These are phyloP conservation scores for Parasteatoda lunata DNA, from an alignment of 2,888 invertebrate genomes.

Conservation along the genomic window DNA sequence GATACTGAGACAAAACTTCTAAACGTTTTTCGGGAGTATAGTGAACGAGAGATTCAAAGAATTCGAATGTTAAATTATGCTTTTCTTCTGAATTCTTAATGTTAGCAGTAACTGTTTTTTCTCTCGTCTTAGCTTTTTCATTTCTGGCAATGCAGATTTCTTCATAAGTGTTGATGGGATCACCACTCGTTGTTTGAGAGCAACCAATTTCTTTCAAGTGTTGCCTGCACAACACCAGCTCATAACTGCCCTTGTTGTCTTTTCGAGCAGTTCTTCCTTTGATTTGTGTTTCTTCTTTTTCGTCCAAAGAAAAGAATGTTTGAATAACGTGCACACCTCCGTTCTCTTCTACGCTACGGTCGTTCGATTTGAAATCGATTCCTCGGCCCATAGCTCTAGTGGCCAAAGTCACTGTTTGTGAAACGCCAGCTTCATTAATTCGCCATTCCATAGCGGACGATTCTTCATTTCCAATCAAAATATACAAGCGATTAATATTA, in stretches of 20 bases:
- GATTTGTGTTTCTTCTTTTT: background rate
- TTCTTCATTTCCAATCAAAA: background rate
- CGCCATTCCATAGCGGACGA: background rate
- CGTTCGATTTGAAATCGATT: background rate
- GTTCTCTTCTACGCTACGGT: background rate
- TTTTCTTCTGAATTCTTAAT: background rate
- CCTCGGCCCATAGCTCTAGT: background rate
- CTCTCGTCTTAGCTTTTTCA: background rate
- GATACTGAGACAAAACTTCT: background rate
- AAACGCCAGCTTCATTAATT: background rate
- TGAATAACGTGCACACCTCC: constrained; percentile 2
- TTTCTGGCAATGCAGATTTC: background rate
- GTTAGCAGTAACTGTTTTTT: background rate
- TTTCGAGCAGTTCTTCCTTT: background rate
- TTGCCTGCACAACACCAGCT: background rate
- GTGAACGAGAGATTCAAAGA: background rate
- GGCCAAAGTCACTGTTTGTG: background rate
- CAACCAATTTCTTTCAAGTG: background rate
- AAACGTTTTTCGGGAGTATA: background rate
- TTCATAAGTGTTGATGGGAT: background rate
- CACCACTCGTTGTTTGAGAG: background rate
- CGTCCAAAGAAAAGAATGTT: background rate
- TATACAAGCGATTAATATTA: background rate
- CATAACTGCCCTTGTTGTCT: background rate
- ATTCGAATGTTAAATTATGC: background rate